Conservation (phyloP, 2,797 vertebrate species). For the Acrossocheilus wenchowensis region DNA sequence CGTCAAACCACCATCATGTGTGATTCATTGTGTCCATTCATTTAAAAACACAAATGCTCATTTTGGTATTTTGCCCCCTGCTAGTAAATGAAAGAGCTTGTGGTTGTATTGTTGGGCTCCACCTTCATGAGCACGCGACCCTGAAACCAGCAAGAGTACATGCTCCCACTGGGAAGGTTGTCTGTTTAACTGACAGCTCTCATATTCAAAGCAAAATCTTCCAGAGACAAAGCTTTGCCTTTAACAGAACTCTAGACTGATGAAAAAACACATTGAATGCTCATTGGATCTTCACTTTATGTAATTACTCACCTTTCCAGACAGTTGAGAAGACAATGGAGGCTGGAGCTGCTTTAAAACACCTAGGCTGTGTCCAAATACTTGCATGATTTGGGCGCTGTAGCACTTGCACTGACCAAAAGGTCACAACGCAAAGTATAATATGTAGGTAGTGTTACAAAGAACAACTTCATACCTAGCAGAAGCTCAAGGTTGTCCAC, state of each 20-base stretch:
- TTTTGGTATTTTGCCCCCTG: conserved; percentile 50
- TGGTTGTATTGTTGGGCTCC: conserved; percentile 9
- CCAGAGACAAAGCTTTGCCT: conserved; percentile 30
- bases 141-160: conserved; percentile 33
- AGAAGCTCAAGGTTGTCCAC: neutral
- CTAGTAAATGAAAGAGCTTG: conserved; percentile 46
- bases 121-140: conserved; percentile 25
- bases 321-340: neutral
- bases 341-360: conserved; percentile 9
- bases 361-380: neutral
- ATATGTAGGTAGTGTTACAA: neutral
- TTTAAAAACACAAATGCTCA: conserved; percentile 48
- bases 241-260: neutral
- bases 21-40: conserved; percentile 40
- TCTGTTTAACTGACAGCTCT: conserved; percentile 25
- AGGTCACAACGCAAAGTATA: neutral
- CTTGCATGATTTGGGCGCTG: neutral
- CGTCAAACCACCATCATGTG: conserved; percentile 38
- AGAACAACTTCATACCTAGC: neutral
- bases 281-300: conserved; percentile 11
- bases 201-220: conserved; percentile 26
- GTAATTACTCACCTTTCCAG: conserved; percentile 35
- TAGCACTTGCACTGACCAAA: neutral
- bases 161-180: conserved; percentile 21
- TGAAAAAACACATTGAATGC: conserved; percentile 6